Evolutionary conservation across 2,888 invertebrate species (phyloP), one percentile per base, ranked within the genome.

Genomic region (Tuta absoluta): DNA sequence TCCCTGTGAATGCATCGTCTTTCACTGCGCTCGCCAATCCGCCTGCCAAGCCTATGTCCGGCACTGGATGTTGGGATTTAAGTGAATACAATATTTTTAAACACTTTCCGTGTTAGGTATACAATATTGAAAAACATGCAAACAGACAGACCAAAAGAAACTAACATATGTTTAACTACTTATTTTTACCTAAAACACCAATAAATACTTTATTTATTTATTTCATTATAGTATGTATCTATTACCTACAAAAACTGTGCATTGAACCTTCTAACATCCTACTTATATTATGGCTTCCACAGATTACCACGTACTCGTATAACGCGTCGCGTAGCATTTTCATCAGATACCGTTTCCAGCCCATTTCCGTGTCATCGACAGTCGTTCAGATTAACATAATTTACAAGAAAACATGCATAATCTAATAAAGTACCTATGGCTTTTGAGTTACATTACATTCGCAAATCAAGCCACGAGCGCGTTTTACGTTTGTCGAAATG

Each of bases 381-480:
- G n/a, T 8, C 33, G 33, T 33, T 33, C 7, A 45, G n/a, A 45
- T 45, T 45, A 45, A n/a, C 45, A 45, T 45, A 45, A 45, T 45
- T 45, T 45, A 45, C 45, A 45, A 17, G 45, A 45, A 45, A 45
- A 45, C 45, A 45, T 45, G 45, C n/a, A 45, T 45, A 45, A n/a
- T n/a, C 11, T 17, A 45, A 17, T n/a, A 45, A 45, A 45, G 17
- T 45, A 45, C 17, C 45, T 8, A 17, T n/a, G 45, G 45, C 17
- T 45, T 45, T 1, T 17, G n/a, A 45, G 17, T n/a, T 5, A 45
- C n/a, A n/a, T 10, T 14, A 41, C 12, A 14, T n/a, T n/a, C 17
- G 17, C 4, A 17, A 45, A n/a, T 17, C n/a, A 0, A 7, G n/a
- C 8, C 4, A 7, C 4, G 3, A n/a, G 45, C 45, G 17, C 45